Evolutionary conservation across 2,113 vertebrate genomes (phyloP).

Genomic region (Nothocercus julius): DNA sequence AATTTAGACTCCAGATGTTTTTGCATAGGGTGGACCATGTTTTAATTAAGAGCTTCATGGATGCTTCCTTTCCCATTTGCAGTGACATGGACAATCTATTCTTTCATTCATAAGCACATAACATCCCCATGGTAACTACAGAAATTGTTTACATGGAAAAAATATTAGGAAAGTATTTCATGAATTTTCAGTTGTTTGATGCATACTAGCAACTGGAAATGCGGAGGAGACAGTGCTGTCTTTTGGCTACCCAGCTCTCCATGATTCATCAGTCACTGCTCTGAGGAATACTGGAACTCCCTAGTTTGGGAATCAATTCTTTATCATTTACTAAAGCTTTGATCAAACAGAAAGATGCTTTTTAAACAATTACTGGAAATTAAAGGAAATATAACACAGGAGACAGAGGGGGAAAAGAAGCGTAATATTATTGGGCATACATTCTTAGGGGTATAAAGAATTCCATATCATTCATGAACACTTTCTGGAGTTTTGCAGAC

Average conservation of each 20-base stretch:
- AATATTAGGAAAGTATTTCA: slow-evolving; percentile 26
- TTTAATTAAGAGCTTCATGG: slow-evolving; percentile 5
- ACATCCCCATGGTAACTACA: background rate
- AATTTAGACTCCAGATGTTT: slow-evolving; percentile 42
- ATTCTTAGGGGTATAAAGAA: background rate
- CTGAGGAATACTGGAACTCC: background rate
- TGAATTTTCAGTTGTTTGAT: slow-evolving; percentile 9
- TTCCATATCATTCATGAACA: background rate
- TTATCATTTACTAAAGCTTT: background rate
- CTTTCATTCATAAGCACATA: background rate
- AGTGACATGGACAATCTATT: background rate
- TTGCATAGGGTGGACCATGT: background rate
- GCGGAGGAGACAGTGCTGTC: background rate
- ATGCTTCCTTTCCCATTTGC: slow-evolving; percentile 8
- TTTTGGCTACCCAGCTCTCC: background rate
- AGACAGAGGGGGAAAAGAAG: background rate
- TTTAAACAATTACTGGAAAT: background rate
- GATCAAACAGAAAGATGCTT: background rate
- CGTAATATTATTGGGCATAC: background rate
- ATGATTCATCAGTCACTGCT: background rate
- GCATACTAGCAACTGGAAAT: slow-evolving; percentile 5
- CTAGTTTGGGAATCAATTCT: background rate
- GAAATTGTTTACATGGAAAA: background rate
- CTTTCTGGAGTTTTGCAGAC: background rate
- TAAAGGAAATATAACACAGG: background rate